phyloP scores from a whole-genome alignment of 2,113 vertebrate genomes.

The Leucopternis melanops region DNA sequence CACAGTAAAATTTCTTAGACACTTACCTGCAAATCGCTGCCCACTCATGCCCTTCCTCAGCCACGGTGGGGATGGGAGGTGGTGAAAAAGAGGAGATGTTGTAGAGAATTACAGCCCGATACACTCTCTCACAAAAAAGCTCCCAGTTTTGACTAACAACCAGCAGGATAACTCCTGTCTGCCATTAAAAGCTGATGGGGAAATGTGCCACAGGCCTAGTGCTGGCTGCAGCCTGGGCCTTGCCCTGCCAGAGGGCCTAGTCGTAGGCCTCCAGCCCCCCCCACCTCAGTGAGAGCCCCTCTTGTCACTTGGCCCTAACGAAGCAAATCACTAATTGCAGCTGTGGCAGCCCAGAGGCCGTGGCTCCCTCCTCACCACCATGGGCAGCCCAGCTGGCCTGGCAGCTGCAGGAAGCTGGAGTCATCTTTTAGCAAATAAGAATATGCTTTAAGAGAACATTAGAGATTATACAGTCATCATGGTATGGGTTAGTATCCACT shows the following conservation, averaged over 20 bases:
- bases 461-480: neutral
- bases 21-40: neutral
- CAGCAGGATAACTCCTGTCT: accelerated
- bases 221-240: neutral
- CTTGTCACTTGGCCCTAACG: neutral
- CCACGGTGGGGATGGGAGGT: accelerated
- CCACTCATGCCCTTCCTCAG: accelerated
- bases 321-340: neutral
- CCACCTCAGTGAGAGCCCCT: accelerated
- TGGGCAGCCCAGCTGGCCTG: neutral
- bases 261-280: accelerated
- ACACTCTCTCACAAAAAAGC: accelerated
- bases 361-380: accelerated
- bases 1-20: neutral
- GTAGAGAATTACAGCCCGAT: accelerated
- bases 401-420: neutral
- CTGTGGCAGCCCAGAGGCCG: neutral
- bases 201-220: neutral
- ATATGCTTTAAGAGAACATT: neutral
- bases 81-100: accelerated
- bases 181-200: neutral
- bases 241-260: too few relatives aligned
- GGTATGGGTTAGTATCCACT: neutral
- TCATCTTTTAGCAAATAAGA: neutral
- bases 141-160: accelerated